Evolutionary conservation across 1,140 invertebrate genomes (phyloP).

Genomic region (Drosophila cardini): DNA sequence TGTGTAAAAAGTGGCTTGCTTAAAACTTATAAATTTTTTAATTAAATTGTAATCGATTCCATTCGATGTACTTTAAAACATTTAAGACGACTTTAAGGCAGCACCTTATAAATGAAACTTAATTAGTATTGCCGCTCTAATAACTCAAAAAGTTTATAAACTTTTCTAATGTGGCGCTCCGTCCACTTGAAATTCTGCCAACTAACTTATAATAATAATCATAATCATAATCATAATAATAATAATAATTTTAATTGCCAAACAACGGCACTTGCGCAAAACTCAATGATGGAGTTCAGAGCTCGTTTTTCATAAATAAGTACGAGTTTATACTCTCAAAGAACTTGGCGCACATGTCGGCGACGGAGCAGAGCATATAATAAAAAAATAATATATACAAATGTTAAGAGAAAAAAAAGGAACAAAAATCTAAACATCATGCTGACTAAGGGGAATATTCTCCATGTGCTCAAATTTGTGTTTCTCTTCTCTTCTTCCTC

Average conservation of each 20-base stretch:
- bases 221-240: slow-evolving; percentile 74
- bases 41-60: background rate
- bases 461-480: slow-evolving; percentile 35
- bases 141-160: slow-evolving; percentile 53
- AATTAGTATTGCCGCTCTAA: slow-evolving; percentile 48
- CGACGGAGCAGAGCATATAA: slow-evolving; percentile 16
- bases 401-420: background rate
- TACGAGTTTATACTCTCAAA: slow-evolving; percentile 5
- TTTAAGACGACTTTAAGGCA: slow-evolving; percentile 21
- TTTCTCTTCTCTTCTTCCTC: slow-evolving; percentile 37
- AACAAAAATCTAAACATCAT: slow-evolving; percentile 57
- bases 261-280: slow-evolving; percentile 66
- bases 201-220: slow-evolving; percentile 79
- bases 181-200: slow-evolving; percentile 68
- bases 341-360: slow-evolving; percentile 46
- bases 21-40: too few species aligned
- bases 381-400: slow-evolving; percentile 2
- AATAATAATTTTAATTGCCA: slow-evolving; percentile 83
- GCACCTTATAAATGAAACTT: slow-evolving; percentile 33
- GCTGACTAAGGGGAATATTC: slow-evolving; percentile 68
- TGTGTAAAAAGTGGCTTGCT: too few species aligned
- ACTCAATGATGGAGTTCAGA: slow-evolving; percentile 27
- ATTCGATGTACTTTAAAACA: background rate
- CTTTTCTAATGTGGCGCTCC: slow-evolving; percentile 72
- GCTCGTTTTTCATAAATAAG: slow-evolving; percentile 16